Evolutionary conservation across 1,140 invertebrate genomes (phyloP), one percentile per base, ranked within the genome.

Genomic region (Littorina saxatilis): DNA sequence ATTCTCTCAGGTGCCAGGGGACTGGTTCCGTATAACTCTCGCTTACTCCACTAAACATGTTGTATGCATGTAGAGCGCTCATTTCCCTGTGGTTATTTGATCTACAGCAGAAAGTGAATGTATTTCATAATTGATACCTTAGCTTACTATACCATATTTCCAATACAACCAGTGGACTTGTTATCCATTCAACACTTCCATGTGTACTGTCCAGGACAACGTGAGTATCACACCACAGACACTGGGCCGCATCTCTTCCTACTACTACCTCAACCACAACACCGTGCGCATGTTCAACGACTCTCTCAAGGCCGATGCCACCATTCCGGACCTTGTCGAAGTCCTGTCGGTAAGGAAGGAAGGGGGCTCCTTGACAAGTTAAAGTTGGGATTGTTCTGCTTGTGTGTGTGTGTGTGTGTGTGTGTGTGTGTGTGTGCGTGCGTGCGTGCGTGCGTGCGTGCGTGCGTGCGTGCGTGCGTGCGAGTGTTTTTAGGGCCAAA

Each of bases 191-290:
- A 13, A n/a, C 27, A 63, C 5, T 27, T 15, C 7, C 7, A 23
- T 58, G 15, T 40, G 15, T 47, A n/a, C n/a, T 73, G 37, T 11
- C 1, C 74, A 96, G 95, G 96, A 96, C 86, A 94, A 95, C 61
- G 93, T 95, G 66, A 93, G 92, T 39, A 91, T 98, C 2, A 91
- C 94, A 74, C 93, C 97, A n/a, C 96, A 97, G 0, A 96, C 97
- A 84, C 95, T 98, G 92, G 99, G 99, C 11, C 94, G 96, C 82
- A 98, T 99, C 68, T 95, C 98, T 0, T 99, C 98, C 0, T 99
- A 96, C 90, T 99, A 99, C 93, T 99, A 99, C 93, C 92, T 99
- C n/a, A 96, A 96, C 0, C 96, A 99, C 92, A 94, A 96, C 86
- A 99, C 98, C 0, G 96, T 99, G 93, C 93, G 95, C 61, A 95